Conservation (phyloP, 2,797 vertebrate genomes). For the Cryptoblepharus egeriae region DNA sequence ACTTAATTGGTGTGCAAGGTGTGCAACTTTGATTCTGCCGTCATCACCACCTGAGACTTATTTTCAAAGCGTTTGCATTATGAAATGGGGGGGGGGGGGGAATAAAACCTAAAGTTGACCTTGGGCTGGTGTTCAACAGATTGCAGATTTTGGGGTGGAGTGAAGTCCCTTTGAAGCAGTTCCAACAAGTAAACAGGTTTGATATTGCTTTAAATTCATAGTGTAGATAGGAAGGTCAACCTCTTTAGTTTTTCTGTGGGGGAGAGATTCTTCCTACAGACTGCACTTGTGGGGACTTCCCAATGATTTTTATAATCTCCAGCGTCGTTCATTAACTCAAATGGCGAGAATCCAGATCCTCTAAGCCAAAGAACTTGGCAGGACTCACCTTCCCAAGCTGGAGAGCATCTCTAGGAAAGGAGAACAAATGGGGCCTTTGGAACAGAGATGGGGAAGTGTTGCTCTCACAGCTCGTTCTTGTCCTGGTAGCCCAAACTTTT, state of each 20-base stretch:
- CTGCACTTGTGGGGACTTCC: neutral
- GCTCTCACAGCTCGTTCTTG: neutral
- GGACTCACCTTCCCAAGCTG: neutral
- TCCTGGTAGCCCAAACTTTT: neutral
- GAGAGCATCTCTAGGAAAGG: no score
- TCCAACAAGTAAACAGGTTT: neutral
- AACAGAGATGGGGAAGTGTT: no score
- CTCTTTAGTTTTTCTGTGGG: neutral
- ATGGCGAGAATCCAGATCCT: neutral
- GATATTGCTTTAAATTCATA: neutral
- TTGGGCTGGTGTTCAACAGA: no score
- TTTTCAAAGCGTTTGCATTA: neutral
- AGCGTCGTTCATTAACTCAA: neutral
- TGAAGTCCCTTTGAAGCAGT: no score
- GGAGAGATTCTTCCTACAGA: no score
- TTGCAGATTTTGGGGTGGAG: neutral
- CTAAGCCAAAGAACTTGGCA: neutral
- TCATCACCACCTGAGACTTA: neutral
- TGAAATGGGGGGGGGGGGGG: no score
- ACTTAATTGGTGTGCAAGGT: neutral
- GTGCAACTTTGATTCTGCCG: neutral
- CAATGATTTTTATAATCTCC: neutral
- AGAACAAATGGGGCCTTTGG: no score
- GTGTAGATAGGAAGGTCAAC: neutral
- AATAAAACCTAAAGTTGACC: neutral